phyloP scores from a whole-genome alignment of 2,797 vertebrate species.

The Pachyuromys duprasi region DNA sequence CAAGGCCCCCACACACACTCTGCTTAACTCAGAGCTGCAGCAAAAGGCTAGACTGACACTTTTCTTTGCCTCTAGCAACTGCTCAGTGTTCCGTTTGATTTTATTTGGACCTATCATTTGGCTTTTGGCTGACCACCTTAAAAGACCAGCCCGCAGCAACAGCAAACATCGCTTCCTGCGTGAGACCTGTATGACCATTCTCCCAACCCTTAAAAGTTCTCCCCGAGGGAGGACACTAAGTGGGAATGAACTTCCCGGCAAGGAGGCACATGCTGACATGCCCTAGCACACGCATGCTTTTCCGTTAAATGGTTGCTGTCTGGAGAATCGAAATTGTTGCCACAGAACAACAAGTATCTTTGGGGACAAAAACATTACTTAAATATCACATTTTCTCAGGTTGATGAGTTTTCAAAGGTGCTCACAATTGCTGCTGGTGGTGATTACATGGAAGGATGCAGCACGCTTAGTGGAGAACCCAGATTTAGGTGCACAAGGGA shows the following conservation, averaged over 20 bases:
- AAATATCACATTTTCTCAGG: slow-evolving; percentile 77
- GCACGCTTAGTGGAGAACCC: slow-evolving; percentile 49
- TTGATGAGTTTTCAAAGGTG: slow-evolving; percentile 70
- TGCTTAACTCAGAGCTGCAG: slow-evolving; percentile 78
- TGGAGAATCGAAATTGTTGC: slow-evolving; percentile 48
- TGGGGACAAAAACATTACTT: slow-evolving; percentile 61
- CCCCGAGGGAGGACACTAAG: slow-evolving; percentile 63
- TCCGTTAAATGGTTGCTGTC: not conserved
- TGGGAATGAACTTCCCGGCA: not conserved
- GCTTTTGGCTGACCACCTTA: slow-evolving; percentile 75
- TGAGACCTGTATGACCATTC: slow-evolving; percentile 37
- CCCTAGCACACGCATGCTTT: not conserved
- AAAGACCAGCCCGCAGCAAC: slow-evolving; percentile 76
- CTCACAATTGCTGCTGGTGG: slow-evolving; percentile 75
- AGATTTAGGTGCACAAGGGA: slow-evolving; percentile 62
- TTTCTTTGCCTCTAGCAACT: slow-evolving; percentile 81
- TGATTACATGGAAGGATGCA: slow-evolving; percentile 68
- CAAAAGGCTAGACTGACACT: slow-evolving; percentile 74
- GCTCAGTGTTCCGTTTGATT: slow-evolving; percentile 78
- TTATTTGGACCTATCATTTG: slow-evolving; percentile 81
- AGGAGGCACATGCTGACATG: slow-evolving; percentile 31
- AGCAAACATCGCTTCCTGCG: slow-evolving; percentile 35
- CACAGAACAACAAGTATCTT: slow-evolving; percentile 66
- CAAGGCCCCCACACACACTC: slow-evolving; percentile 61
- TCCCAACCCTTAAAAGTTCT: slow-evolving; percentile 49